These are phyloP conservation scores for Sphecodes monilicornis DNA, from an alignment of 2,888 invertebrate genomes.

Conservation along the genomic window DNA sequence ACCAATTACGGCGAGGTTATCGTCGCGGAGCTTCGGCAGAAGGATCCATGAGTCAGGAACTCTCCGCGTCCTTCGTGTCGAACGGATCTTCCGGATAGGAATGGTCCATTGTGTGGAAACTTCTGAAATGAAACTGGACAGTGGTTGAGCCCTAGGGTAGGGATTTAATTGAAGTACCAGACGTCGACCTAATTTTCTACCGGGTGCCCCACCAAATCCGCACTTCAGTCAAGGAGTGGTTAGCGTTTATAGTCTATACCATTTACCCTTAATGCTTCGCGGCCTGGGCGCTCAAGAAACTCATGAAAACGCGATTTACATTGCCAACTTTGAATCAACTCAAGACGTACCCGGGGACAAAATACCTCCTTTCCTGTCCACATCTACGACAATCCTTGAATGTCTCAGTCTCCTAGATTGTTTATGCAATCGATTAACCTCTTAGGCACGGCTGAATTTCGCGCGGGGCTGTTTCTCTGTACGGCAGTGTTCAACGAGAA, in stretches of 20 bases:
- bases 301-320: conserved; percentile 61
- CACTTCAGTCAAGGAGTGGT: conserved; percentile 60
- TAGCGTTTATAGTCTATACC: conserved; percentile 62
- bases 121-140: conserved; percentile 73
- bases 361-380: conserved; percentile 14
- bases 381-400: neutral
- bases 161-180: conserved; percentile 73
- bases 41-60: conserved; percentile 70
- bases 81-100: conserved; percentile 67
- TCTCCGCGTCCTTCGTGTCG: conserved; percentile 64
- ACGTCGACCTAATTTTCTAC: conserved; percentile 71
- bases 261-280: conserved; percentile 59
- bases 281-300: conserved; percentile 53
- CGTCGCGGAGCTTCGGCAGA: conserved; percentile 72
- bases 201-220: conserved; percentile 61
- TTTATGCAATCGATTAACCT: neutral
- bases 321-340: conserved; percentile 42
- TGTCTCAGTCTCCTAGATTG: too few relatives aligned
- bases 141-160: conserved; percentile 62
- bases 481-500: too few relatives aligned
- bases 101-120: conserved; percentile 72
- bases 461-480: too few relatives aligned
- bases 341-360: neutral
- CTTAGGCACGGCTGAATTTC: too few relatives aligned
- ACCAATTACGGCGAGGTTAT: conserved; percentile 79